These are phyloP conservation scores for Geothlypis trichas DNA, from an alignment of 2,113 vertebrate genomes.

Conservation along the genomic window DNA sequence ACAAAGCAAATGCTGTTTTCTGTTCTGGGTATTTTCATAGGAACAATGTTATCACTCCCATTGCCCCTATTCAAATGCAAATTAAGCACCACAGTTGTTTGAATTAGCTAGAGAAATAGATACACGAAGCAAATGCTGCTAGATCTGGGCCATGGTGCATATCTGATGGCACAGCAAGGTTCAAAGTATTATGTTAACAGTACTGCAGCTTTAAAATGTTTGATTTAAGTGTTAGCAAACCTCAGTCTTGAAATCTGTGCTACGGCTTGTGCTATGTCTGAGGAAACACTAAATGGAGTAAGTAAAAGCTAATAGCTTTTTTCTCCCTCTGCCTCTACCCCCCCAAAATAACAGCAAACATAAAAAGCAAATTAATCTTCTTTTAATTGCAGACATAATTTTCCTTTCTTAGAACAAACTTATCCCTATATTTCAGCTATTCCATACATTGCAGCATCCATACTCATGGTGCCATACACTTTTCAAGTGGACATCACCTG, in stretches of 20 bases:
- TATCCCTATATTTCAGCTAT: background rate
- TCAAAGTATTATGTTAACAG: background rate
- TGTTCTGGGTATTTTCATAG: background rate
- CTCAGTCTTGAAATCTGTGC: background rate
- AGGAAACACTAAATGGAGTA: background rate
- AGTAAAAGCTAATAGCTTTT: background rate
- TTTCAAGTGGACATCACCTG: background rate
- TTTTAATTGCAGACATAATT: background rate
- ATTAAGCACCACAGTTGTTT: constrained; percentile 23
- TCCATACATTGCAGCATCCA: background rate
- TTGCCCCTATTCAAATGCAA: constrained; percentile 2
- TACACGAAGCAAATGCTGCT: background rate
- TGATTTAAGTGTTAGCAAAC: background rate
- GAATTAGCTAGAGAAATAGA: constrained; percentile 30
- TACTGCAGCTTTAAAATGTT: background rate
- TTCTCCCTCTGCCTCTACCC: background rate
- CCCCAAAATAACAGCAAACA: background rate
- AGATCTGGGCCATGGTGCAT: constrained; percentile 13
- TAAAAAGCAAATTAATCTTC: background rate
- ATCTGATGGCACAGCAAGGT: constrained; percentile 26
- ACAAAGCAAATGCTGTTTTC: background rate
- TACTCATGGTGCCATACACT: background rate
- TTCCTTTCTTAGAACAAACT: background rate
- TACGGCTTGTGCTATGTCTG: background rate
- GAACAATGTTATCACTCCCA: constrained; percentile 1